Evolutionary conservation across 2,888 invertebrate genomes (phyloP), one percentile per base, ranked within the genome.

Genomic region (Drosophila buzzatii): DNA sequence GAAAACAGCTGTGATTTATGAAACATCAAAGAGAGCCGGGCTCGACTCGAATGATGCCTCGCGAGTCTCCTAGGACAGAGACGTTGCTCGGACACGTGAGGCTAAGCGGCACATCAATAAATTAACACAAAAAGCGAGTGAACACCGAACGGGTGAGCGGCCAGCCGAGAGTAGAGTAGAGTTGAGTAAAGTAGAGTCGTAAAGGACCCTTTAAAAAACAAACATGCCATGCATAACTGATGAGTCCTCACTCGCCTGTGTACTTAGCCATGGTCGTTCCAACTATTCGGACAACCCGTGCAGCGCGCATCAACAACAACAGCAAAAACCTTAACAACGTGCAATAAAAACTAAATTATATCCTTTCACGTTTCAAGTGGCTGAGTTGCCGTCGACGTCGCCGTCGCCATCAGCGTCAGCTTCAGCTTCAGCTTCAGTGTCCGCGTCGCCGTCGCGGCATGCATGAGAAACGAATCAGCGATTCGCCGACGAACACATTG

Each of bases 341-440:
- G 85, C 83, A 88, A 90, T 90, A 87, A 90, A 87, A 87, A 89
- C 88, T 82, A 87, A 87, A 87, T 87, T 88, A 90, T 90, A 87
- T 87, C 90, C 87, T 90, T 87, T 85, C 79, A 76, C 71, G 78
- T 73, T 73, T 86, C 87, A 84, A 89, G 90, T 89, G 90, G 72
- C 70, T 52, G 64, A 64, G 63, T 67, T 67, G 75, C 59, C 68
- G 71, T 66, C 59, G 27, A 2, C 68, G 71, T 66, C 59, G 68
- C 63, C 68, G 70, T 65, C 61, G 71, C 65, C n/a, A n/a, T n/a
- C n/a, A n/a, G n/a, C 23, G 23, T 23, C 23, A 4, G 3, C 23
- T 4, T 23, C 23, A 23, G 23, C 23, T 23, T 23, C 23, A 23
- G 23, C 23, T 23, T 23, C 23, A 23, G 23, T 23, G 23, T 23